Base-by-base conservation (phyloP, 1,140 invertebrate genomes). In the Drosophila pachea region DNA sequence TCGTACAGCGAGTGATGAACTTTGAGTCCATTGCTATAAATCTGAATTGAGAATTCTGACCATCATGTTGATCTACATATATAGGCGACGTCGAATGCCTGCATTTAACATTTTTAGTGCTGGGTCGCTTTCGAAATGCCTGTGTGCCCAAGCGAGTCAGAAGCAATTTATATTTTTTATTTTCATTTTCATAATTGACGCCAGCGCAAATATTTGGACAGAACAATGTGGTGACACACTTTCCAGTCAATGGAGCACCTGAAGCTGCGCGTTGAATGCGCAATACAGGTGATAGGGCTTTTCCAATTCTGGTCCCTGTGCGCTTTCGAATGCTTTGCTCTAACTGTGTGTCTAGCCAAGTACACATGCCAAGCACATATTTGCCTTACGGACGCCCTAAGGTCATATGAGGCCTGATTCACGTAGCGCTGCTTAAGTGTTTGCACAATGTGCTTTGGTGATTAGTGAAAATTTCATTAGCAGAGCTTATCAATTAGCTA, bases 161-260 rank as follows among this genome's bases (percentile, higher is more conserved):
- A 48, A 33, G 33, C 62, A 9, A 5, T 4, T 43, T 8, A 50
- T 11, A 56, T 40, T 42, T 54, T 36, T 11, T 58, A 49, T 67
- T 67, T 67, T 36, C 42, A 22, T 22, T 43, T 43, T 43, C 12
- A 45, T 60, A 60, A 60, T 71, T 67, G 40, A 67, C 68, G 64
- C 49, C 43, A 33, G 16, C 22, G 4, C 50, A 68, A 70, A 74
- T 68, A 79, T 76, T 63, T 70, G 73, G 49, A 49, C 42, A 67
- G 67, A 76, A 76, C 76, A 79, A 66, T 76, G 36, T 60, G 76
- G 35, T 86, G 79, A 76, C 79, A 79, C 56, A 84, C 81, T 76
- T 83, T 84, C 54, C 45, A 54, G 32, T 32, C 43, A 35, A 6
- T 5, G 31, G 29, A 45, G 42, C 40, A 58, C 47, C 53, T 22